These are phyloP conservation scores for Leptodactylus fallax DNA, from an alignment of 2,797 vertebrate genomes.

Conservation along the genomic window DNA sequence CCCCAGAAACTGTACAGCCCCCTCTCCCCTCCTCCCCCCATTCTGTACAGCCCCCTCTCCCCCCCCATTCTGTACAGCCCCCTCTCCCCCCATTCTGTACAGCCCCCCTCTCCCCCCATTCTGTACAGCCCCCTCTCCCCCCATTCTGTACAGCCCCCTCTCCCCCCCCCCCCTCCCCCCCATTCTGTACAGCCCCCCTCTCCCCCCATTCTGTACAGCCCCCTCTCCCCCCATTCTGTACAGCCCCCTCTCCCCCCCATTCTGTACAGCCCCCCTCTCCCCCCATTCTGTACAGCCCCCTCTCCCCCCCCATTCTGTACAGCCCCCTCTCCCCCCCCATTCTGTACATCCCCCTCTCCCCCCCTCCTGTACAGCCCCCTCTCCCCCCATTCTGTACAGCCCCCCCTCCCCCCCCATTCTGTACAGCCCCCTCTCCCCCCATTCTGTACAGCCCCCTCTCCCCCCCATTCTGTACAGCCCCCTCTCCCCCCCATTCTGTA, in stretches of 20 bases:
- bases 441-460: background rate
- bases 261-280: constrained; percentile 5
- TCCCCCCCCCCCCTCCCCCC: background rate
- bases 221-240: too few relatives aligned
- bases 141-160: background rate
- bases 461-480: too few relatives aligned
- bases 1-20: too few relatives aligned
- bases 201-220: too few relatives aligned
- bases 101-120: too few relatives aligned
- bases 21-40: background rate
- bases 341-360: too few relatives aligned
- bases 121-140: constrained; percentile 14
- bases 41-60: background rate
- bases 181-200: background rate
- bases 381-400: background rate
- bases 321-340: constrained; percentile 1
- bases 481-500: too few relatives aligned
- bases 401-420: background rate
- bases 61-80: too few relatives aligned
- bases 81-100: too few relatives aligned
- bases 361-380: too few relatives aligned
- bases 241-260: too few relatives aligned
- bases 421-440: background rate
- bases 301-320: too few relatives aligned
- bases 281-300: background rate